Evolutionary conservation across 2,888 invertebrate species (phyloP).

Genomic region (Napeogenes sylphis): DNA sequence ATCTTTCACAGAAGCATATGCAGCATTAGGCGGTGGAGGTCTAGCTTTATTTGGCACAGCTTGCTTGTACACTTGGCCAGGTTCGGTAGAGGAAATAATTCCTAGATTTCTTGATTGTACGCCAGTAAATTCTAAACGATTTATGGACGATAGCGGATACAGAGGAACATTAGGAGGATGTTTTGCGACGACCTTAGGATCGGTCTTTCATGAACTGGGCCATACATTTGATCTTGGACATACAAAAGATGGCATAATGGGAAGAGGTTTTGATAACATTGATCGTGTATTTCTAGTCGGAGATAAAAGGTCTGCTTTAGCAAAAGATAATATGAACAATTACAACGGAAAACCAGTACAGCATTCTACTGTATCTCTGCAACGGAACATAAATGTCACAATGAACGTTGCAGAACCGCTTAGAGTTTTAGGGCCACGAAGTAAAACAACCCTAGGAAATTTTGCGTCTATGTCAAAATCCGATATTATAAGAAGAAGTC

Average conservation of each 20-base stretch:
- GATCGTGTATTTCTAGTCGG: conserved; percentile 85
- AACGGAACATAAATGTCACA: conserved; percentile 79
- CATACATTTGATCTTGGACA: conserved; percentile 97
- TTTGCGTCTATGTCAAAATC: conserved; percentile 70
- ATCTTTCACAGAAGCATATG: conserved; percentile 85
- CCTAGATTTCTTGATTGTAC: conserved; percentile 70
- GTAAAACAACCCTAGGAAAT: conserved; percentile 74
- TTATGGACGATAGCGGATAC: conserved; percentile 96
- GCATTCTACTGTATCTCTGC: conserved; percentile 79
- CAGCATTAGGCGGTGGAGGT: conserved; percentile 95
- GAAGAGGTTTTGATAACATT: conserved; percentile 90
- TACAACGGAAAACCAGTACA: conserved; percentile 78
- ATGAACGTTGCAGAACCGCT: conserved; percentile 79
- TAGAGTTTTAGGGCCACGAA: conserved; percentile 70
- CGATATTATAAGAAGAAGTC: conserved; percentile 67
- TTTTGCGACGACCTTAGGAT: conserved; percentile 93
- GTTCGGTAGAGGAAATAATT: conserved; percentile 81
- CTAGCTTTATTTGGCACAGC: conserved; percentile 94
- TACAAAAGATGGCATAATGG: conserved; percentile 94
- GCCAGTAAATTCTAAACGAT: conserved; percentile 82
- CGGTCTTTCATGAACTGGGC: conserved; percentile 94
- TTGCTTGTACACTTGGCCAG: conserved; percentile 94
- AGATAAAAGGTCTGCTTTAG: conserved; percentile 64
- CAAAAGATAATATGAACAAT: conserved; percentile 77
- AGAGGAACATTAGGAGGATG: conserved; percentile 91